Base-by-base conservation (phyloP, 2,113 vertebrate genomes). In the Hemichromis elongatus region DNA sequence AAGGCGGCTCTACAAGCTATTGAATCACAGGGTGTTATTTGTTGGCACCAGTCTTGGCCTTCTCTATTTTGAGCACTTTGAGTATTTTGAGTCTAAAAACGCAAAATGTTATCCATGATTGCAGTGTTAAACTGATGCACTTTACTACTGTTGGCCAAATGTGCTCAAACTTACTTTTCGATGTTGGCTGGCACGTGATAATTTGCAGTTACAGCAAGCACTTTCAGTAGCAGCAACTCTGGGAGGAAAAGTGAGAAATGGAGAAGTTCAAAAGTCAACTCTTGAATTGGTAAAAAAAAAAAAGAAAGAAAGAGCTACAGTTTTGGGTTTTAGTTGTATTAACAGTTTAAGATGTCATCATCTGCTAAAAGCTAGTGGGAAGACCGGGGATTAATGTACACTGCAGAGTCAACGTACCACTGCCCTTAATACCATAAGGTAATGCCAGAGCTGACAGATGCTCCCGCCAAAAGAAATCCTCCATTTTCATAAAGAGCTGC, bases 361-460 rank as follows among this genome's bases (percentile, higher is more conserved):
- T 70, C 45, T 70, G 13, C 21, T 45, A 16, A 77, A 75, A 50
- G 9, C 16, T 35, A 47, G 59, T 42, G 77, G 11, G 77, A 7
- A 78, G 18, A 84, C 24, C 14, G 86, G n/a, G 35, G 54, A 66
- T 80, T 84, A 75, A 87, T 26, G 55, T 13, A 33, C 12, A 80
- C 13, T 28, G 40, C 13, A 52, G 28, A 57, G 18, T 57, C 57
- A 63, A 94, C 98, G 90, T 95, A 99, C 98, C 98, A 3, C 96
- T 98, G 79, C 97, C 98, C 55, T 98, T 99, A 24, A 97, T 96
- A 77, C 98, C 98, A 0, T 97, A 99, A 30, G 98, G 98, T 92
- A 99, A 95, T 73, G 96, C 92, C 0, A 97, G 94, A 19, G 88
- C 42, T 0, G 97, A 97, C 0, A 93, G 93, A 1, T 94, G 96